Base-by-base conservation (phyloP, 2,797 vertebrate genomes). In the Lateolabrax maculatus region DNA sequence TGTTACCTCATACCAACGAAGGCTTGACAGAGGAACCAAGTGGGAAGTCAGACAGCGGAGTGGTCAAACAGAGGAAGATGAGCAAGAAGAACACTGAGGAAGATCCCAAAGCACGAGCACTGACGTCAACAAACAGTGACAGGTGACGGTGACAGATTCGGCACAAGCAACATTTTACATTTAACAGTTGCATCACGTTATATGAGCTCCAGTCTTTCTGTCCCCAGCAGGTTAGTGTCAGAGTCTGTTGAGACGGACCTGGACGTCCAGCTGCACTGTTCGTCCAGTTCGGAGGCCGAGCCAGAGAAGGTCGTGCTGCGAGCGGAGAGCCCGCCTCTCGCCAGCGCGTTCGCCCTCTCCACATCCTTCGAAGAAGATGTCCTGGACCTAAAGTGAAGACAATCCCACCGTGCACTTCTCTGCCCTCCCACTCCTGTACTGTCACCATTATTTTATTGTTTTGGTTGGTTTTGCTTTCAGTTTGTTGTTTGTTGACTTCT, bases 311-410 rank as follows among this genome's bases (percentile, higher is more conserved):
- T 46, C 68, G 65, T 88, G 41, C 93, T 95, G 77, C 93, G 81
- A 75, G 95, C 95, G 10, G 96, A 96, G 81, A 97, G 95, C 86
- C 96, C 95, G 0, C 86, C 93, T 0, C 93, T 96, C 10, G 86
- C 92, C 84, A 94, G 87, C 85, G 94, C 94, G 1, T 97, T 97
- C 78, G 92, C 94, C 57, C 93, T 96, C 65, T 81, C 95, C 34
- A 92, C 95, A 10, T 97, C 96, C 77, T 97, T 96, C 1, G 97
- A 98, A 44, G 98, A 99, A 92, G 98, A 98, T 75, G 87, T 96
- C 85, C 92, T 99, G 92, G 98, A 99, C 93, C 95, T 99, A 87
- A 99, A 99, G 93, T 99, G 96, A 98, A 92, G 94, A 94, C 91
- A 94, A 92, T 96, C 93, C 78, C 77, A 85, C 86, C 89, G 75